Evolutionary conservation across 2,888 invertebrate species (phyloP).

Genomic region (Phalera bucephala): DNA sequence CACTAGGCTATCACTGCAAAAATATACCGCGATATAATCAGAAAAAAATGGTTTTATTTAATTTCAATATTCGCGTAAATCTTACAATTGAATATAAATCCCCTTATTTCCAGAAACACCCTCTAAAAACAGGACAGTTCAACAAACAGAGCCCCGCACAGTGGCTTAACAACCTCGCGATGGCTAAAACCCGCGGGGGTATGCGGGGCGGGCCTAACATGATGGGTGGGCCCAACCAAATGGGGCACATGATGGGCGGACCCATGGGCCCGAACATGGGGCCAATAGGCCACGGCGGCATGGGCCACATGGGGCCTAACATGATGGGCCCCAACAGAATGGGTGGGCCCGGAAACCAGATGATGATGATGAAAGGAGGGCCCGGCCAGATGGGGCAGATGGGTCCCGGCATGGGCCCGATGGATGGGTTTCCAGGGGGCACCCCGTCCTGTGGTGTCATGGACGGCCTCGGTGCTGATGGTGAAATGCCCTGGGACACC

Average conservation of each 20-base stretch:
- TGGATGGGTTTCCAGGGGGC: slow-evolving; percentile 83
- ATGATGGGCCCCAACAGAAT: slow-evolving; percentile 78
- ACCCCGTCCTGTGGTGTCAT: slow-evolving; percentile 83
- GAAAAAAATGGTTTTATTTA: too few relatives aligned
- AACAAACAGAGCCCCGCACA: slow-evolving; percentile 92
- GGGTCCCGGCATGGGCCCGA: slow-evolving; percentile 73
- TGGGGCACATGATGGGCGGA: slow-evolving; percentile 79
- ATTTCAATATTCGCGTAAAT: too few relatives aligned
- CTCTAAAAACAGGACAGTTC: slow-evolving; percentile 94
- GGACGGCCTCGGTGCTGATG: slow-evolving; percentile 84
- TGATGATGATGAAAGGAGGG: slow-evolving; percentile 81
- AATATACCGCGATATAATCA: too few relatives aligned
- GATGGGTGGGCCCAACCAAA: slow-evolving; percentile 78
- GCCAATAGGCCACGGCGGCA: slow-evolving; percentile 70
- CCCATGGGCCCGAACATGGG: slow-evolving; percentile 77
- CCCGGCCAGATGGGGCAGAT: slow-evolving; percentile 75
- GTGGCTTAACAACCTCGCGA: slow-evolving; percentile 90
- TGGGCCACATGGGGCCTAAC: slow-evolving; percentile 77
- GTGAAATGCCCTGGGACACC: slow-evolving; percentile 84
- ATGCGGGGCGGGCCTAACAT: slow-evolving; percentile 80
- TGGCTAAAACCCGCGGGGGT: slow-evolving; percentile 88
- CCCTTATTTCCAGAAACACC: slow-evolving; percentile 93
- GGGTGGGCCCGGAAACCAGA: slow-evolving; percentile 71
- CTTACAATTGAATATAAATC: too few relatives aligned
- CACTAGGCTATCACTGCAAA: too few relatives aligned